Conservation (phyloP, 2,888 invertebrate species). For the Leistus spinibarbis region DNA sequence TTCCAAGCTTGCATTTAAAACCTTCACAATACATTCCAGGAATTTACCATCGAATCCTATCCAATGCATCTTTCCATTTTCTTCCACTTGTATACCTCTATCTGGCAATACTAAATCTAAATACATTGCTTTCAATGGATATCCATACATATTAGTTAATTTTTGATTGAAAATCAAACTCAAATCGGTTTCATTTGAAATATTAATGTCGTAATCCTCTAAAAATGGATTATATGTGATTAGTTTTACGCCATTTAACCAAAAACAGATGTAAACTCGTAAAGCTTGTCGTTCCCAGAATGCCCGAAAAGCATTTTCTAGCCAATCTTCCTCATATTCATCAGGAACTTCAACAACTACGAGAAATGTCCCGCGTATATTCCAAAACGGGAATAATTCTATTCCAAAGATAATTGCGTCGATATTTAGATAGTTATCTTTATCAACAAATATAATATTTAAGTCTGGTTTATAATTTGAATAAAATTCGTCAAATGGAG, state of each 20-base stretch:
- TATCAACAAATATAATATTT: constrained; percentile 10
- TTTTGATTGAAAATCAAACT: background rate
- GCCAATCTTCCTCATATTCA: constrained; percentile 1
- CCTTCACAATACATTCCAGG: background rate
- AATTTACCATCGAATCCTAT: constrained; percentile 13
- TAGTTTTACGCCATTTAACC: constrained; percentile 12
- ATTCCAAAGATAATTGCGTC: constrained; percentile 13
- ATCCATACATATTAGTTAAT: constrained; percentile 18
- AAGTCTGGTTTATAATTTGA: constrained; percentile 7
- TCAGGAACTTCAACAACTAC: background rate
- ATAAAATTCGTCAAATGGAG: background rate
- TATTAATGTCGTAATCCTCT: constrained; percentile 5
- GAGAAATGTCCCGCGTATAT: constrained; percentile 9
- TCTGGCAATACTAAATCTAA: background rate
- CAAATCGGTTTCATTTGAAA: background rate
- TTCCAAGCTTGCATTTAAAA: constrained; percentile 10
- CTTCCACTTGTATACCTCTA: background rate
- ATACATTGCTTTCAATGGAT: constrained; percentile 6
- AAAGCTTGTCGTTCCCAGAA: constrained; percentile 22
- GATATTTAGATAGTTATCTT: constrained; percentile 5
- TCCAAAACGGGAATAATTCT: constrained; percentile 12
- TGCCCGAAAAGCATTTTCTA: constrained; percentile 1
- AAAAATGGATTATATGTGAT: constrained; percentile 23
- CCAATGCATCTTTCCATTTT: background rate
- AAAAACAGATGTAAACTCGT: constrained; percentile 16